Percentiles rank a stretch among this genome's conserved stretches.
phyloP scores from a whole-genome alignment of 2,113 vertebrate genomes.

The Gasterosteus nipponicus region DNA sequence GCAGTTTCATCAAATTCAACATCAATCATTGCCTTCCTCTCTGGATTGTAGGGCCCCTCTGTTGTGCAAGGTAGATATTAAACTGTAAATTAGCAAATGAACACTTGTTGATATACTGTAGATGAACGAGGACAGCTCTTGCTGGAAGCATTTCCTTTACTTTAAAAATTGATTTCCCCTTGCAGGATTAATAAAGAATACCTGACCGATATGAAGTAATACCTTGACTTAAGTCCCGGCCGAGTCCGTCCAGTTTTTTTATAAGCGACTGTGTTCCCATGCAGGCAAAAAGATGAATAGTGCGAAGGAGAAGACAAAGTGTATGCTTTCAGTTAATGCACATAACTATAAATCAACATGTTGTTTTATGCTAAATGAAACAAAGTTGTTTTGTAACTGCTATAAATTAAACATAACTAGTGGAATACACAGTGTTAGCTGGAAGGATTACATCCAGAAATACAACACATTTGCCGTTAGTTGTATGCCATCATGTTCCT shows the following conservation, averaged over 20 bases:
- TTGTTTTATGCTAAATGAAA: conserved; percentile 35
- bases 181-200: neutral
- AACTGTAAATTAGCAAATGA: conserved; percentile 27
- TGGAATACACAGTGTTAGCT: neutral
- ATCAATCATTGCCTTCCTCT: neutral
- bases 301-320: conserved; percentile 62
- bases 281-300: conserved; percentile 68
- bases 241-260: conserved; percentile 38
- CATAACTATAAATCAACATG: conserved; percentile 41
- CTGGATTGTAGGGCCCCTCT: neutral
- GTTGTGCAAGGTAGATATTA: conserved; percentile 15
- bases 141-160: neutral
- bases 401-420: conserved; percentile 18
- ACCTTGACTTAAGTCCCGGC: neutral
- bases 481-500: neutral
- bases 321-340: conserved; percentile 59
- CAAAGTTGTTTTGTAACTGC: conserved; percentile 30
- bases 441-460: conserved; percentile 11
- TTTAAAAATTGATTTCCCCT: neutral
- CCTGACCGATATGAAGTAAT: neutral
- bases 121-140: neutral
- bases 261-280: conserved; percentile 62
- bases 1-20: conserved; percentile 22
- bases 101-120: neutral
- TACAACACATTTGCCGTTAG: conserved; percentile 2